These are phyloP conservation scores for Tinea trinotella DNA, from an alignment of 2,888 invertebrate genomes.

Conservation along the genomic window DNA sequence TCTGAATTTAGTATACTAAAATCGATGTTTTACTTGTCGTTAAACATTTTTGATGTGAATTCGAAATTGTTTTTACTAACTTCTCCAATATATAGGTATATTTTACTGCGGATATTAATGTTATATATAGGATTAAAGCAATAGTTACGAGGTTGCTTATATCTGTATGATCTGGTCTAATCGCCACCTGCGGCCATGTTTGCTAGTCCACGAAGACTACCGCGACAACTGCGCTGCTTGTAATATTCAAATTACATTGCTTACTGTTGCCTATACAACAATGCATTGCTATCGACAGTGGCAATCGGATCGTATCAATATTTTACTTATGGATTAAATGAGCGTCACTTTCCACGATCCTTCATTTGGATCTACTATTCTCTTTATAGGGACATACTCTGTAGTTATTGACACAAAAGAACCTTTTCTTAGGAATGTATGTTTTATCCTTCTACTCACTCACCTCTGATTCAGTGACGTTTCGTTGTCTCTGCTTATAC, in stretches of 20 bases:
- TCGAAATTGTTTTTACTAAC: not conserved
- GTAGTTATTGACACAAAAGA: no score
- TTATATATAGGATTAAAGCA: not conserved
- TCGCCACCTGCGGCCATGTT: slow-evolving; percentile 58
- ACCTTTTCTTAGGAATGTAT: no score
- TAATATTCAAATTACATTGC: slow-evolving; percentile 50
- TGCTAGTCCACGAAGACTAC: slow-evolving; percentile 34
- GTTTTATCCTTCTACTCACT: no score
- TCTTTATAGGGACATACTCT: no score
- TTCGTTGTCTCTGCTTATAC: no score
- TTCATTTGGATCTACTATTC: no score
- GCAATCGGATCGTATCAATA: slow-evolving; percentile 33
- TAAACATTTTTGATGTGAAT: not conserved
- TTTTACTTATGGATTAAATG: no score
- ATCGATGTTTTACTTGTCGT: not conserved
- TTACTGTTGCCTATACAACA: slow-evolving; percentile 31
- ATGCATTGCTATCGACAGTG: slow-evolving; percentile 32
- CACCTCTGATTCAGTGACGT: no score
- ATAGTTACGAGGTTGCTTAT: slow-evolving; percentile 9
- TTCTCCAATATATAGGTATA: no score
- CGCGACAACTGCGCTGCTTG: slow-evolving; percentile 48
- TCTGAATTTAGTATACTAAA: slow-evolving; percentile 5
- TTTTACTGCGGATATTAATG: no score
- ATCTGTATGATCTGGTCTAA: slow-evolving; percentile 31
- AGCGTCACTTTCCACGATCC: no score